These are phyloP conservation scores for Globia sparganii DNA, from an alignment of 2,888 invertebrate genomes.

Conservation along the genomic window DNA sequence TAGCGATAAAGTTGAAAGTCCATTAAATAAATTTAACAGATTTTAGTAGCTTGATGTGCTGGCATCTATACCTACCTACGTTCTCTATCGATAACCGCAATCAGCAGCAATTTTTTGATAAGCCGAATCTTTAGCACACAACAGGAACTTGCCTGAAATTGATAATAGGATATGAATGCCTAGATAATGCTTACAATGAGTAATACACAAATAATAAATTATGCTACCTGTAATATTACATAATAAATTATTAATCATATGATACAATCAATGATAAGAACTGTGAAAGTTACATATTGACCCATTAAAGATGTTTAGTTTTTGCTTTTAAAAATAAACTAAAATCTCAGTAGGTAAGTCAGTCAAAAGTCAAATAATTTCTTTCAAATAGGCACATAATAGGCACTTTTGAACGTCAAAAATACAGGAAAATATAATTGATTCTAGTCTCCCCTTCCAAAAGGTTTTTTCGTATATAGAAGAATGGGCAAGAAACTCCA, in stretches of 20 bases:
- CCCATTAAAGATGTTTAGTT: neutral
- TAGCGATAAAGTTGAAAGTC: too few species aligned
- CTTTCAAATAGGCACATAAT: neutral
- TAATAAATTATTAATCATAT: neutral
- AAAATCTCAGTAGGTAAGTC: neutral
- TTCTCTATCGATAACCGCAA: slow-evolving; percentile 6
- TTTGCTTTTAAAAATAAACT: slow-evolving; percentile 5
- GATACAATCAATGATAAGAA: neutral
- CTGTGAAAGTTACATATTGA: neutral
- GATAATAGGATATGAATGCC: neutral
- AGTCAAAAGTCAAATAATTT: neutral
- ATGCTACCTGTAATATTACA: neutral
- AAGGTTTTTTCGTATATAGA: neutral
- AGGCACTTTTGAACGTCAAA: neutral
- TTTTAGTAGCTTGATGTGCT: too few species aligned
- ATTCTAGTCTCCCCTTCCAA: neutral
- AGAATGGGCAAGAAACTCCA: neutral
- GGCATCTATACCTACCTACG: too few species aligned
- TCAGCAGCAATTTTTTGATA: slow-evolving; percentile 13
- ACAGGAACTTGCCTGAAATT: neutral
- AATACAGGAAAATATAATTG: neutral
- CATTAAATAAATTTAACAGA: too few species aligned
- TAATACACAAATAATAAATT: slow-evolving; percentile 8
- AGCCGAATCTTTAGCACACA: slow-evolving; percentile 1
- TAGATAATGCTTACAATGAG: slow-evolving; percentile 21